phyloP scores from a whole-genome alignment of 2,113 vertebrate species.

The Salvelinus namaycush region DNA sequence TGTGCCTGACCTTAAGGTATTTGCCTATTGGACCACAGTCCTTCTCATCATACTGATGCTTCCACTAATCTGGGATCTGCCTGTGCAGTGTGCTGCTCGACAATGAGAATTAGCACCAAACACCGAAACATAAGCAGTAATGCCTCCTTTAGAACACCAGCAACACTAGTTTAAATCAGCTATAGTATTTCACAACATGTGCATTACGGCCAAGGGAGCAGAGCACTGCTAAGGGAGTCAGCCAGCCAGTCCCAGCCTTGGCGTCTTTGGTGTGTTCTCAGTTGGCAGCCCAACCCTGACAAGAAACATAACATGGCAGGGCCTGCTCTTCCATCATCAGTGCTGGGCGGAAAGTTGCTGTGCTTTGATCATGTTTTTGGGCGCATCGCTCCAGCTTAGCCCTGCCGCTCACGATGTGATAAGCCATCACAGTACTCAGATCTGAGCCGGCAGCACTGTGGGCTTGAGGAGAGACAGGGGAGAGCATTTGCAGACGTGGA shows the following conservation, averaged over 20 bases:
- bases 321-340: conserved; percentile 63
- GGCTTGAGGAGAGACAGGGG: conserved; percentile 57
- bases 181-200: conserved; percentile 27
- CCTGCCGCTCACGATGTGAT: conserved; percentile 65
- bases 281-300: conserved; percentile 62
- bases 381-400: conserved; percentile 69
- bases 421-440: conserved; percentile 68
- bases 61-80: background rate
- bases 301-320: conserved; percentile 67
- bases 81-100: background rate
- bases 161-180: conserved; percentile 9
- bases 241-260: conserved; percentile 35
- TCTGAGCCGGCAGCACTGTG: conserved; percentile 62
- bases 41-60: background rate
- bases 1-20: background rate
- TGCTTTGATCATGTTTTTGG: conserved; percentile 73
- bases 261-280: conserved; percentile 54
- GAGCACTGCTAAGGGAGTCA: conserved; percentile 20
- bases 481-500: conserved; percentile 47
- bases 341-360: conserved; percentile 61
- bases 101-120: background rate
- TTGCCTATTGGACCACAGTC: background rate
- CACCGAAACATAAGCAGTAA: background rate
- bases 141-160: background rate
- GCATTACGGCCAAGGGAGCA: conserved; percentile 25